Percentiles rank a stretch among this genome's conserved stretches.
phyloP scores from a whole-genome alignment of 2,113 vertebrate species.

The Myodes glareolus region DNA sequence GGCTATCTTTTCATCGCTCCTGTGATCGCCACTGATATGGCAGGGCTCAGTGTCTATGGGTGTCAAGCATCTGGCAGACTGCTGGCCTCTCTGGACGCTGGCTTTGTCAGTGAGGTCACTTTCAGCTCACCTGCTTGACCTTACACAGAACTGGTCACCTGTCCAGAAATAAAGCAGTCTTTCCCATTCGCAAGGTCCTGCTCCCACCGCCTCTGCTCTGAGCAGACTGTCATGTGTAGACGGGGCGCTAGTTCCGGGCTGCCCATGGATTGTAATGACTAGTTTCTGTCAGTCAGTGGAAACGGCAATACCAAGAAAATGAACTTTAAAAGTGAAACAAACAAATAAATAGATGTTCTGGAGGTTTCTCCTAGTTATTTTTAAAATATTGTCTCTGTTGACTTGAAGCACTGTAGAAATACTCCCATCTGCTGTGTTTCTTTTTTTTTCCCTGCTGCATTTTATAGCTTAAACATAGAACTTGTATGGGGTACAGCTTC shows the following conservation, averaged over 20 bases:
- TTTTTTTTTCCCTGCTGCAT: constrained; percentile 39
- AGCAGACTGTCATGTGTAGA: not conserved
- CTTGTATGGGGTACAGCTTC: constrained; percentile 70
- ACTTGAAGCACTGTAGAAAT: constrained; percentile 73
- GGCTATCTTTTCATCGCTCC: not conserved
- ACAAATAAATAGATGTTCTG: not conserved
- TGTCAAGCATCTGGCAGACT: not conserved
- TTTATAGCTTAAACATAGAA: constrained; percentile 75
- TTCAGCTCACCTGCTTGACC: not conserved
- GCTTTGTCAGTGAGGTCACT: not conserved
- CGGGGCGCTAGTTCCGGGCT: not conserved
- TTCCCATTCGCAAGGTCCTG: too few relatives aligned
- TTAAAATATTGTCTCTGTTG: constrained; percentile 75
- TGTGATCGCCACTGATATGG: not conserved
- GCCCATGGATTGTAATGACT: not conserved
- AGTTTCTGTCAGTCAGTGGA: not conserved
- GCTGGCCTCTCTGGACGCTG: accelerated
- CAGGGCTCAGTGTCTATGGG: not conserved
- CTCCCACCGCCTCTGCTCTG: not conserved
- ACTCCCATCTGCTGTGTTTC: constrained; percentile 72
- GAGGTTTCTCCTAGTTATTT: constrained; percentile 73
- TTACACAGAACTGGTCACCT: not conserved
- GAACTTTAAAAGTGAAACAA: not conserved
- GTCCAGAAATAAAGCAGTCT: too few relatives aligned
- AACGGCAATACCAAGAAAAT: not conserved